Percentiles rank a stretch among this genome's conserved stretches.
phyloP scores from a whole-genome alignment of 2,113 vertebrate species.

The Burhinus oedicnemus region DNA sequence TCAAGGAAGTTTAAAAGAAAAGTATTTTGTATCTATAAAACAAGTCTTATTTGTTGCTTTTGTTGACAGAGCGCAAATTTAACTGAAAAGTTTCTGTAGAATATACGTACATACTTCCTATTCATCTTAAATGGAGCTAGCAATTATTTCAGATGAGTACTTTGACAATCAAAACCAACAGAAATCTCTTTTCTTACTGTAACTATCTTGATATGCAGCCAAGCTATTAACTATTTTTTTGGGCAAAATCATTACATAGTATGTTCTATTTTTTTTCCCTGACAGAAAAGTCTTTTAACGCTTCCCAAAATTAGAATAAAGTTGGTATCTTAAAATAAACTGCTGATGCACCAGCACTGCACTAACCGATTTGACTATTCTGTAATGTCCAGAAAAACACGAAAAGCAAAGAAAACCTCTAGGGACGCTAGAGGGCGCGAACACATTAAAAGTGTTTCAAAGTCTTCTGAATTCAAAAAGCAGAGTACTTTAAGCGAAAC shows the following conservation, averaged over 20 bases:
- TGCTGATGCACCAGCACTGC: neutral
- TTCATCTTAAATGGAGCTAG: neutral
- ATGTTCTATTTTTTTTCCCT: neutral
- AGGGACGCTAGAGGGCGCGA: conserved; percentile 25
- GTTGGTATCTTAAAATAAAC: neutral
- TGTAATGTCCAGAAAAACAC: neutral
- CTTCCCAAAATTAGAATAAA: neutral
- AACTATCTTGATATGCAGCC: neutral
- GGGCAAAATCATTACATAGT: neutral
- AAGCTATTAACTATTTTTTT: neutral
- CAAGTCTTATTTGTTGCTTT: neutral
- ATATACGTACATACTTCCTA: neutral
- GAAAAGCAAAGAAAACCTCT: neutral
- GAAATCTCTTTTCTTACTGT: neutral
- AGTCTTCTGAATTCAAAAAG: neutral
- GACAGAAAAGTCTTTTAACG: neutral
- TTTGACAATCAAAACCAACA: neutral
- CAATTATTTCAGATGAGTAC: neutral
- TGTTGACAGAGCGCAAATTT: neutral
- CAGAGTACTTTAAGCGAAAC: neutral
- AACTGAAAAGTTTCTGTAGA: neutral
- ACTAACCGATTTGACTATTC: neutral
- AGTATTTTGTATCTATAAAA: neutral
- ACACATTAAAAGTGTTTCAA: neutral
- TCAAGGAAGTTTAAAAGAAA: neutral